Evolutionary conservation across 2,888 invertebrate genomes (phyloP).

Genomic region (Rhogogaster chlorosoma): DNA sequence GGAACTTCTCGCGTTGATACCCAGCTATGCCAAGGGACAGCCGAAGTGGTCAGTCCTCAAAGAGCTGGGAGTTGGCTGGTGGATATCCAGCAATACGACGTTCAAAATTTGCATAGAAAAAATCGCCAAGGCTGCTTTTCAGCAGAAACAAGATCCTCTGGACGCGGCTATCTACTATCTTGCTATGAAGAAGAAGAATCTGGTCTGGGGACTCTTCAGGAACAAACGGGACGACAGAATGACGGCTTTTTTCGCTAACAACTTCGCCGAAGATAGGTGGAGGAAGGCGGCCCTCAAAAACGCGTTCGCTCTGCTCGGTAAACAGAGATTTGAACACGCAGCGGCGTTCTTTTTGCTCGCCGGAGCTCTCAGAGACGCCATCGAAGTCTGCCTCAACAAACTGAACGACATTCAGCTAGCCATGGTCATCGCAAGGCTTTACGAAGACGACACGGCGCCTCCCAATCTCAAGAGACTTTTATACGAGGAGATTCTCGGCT

Average conservation of each 20-base stretch:
- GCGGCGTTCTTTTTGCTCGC: slow-evolving; percentile 99
- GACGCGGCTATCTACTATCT: slow-evolving; percentile 98
- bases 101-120: slow-evolving; percentile 93
- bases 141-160: slow-evolving; percentile 95
- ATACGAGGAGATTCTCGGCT: slow-evolving; percentile 89
- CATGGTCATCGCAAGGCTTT: slow-evolving; percentile 94
- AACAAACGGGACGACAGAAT: slow-evolving; percentile 94
- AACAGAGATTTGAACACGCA: slow-evolving; percentile 98
- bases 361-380: slow-evolving; percentile 95
- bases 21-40: slow-evolving; percentile 91
- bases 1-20: slow-evolving; percentile 93
- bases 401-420: slow-evolving; percentile 97
- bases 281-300: slow-evolving; percentile 98
- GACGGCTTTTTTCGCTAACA: slow-evolving; percentile 97
- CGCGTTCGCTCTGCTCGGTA: slow-evolving; percentile 96
- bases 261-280: slow-evolving; percentile 96
- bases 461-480: slow-evolving; percentile 87
- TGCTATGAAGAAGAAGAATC: slow-evolving; percentile 98
- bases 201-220: slow-evolving; percentile 97
- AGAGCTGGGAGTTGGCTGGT: slow-evolving; percentile 97
- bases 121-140: slow-evolving; percentile 96
- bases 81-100: slow-evolving; percentile 92
- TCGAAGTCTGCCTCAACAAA: slow-evolving; percentile 95
- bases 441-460: slow-evolving; percentile 89
- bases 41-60: slow-evolving; percentile 94